Evolutionary conservation across 2,113 vertebrate species (phyloP).

Genomic region (Nesoenas mayeri): DNA sequence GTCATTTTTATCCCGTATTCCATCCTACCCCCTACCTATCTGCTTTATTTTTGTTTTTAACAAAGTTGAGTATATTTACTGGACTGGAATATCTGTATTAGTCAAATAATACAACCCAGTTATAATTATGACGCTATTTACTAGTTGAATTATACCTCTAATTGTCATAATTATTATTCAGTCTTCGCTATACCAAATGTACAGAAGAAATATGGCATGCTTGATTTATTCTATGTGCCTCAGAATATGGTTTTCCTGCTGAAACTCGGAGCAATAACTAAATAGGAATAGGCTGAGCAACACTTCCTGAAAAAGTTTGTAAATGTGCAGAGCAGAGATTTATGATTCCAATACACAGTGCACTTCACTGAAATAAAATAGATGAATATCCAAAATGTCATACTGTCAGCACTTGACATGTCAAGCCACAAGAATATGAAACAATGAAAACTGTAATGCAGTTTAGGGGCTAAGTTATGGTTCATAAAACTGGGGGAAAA

Average conservation of each 20-base stretch:
- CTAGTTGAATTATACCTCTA: background rate
- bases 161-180: background rate
- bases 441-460: background rate
- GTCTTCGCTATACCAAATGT: background rate
- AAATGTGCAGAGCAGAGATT: background rate
- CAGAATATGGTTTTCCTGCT: background rate
- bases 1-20: background rate
- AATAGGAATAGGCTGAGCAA: background rate
- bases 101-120: background rate
- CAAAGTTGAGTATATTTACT: background rate
- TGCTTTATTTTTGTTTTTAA: background rate
- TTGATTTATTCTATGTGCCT: background rate
- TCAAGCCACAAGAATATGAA: background rate
- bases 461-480: background rate
- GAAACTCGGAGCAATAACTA: background rate
- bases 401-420: background rate
- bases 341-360: background rate
- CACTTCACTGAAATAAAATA: constrained; percentile 1
- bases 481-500: background rate
- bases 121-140: background rate
- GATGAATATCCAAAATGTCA: background rate
- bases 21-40: background rate
- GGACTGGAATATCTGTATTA: background rate
- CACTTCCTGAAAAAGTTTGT: background rate
- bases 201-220: background rate